Evolutionary conservation across 2,888 invertebrate genomes (phyloP), one percentile per base, ranked within the genome.

Genomic region (Petrolisthes cinctipes): DNA sequence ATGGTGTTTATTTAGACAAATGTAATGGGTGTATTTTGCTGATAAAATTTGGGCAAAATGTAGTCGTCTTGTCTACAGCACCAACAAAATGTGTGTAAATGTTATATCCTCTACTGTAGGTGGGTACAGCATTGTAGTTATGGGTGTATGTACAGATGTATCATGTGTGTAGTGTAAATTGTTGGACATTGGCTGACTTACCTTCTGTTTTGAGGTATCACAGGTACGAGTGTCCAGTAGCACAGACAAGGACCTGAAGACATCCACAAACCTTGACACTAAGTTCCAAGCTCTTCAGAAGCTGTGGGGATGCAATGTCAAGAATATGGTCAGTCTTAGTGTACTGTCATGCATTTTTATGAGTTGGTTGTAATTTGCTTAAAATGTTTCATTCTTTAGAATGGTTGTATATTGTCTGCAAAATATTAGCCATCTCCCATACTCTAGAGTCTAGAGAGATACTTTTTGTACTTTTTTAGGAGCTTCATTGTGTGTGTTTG

Each of bases 211-310:
- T 37, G 37, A 71, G 71, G n/a, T 71, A 20, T 71, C 78, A 23
- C 87, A 88, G 87, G 81, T 88, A 51, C 83, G 75, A 76, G 75
- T 83, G 53, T 71, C 71, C 56, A 81, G 83, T 78, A 88, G 76
- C 81, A 90, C 86, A 51, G 91, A 91, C 89, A 87, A 90, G 79
- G 90, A 90, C 83, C 91, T 95, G 92, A 96, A 96, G 92, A 96
- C 96, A 0, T 95, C 94, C 91, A 95, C 95, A 76, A 96, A 96
- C 93, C 96, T 96, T 92, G 96, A 94, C 92, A 96, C 96, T 6
- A 96, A 96, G 93, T 96, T 96, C 93, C 96, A 96, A 92, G 95
- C 96, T 92, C 94, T 96, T 91, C 96, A 96, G 92, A 95, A 95
- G 87, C 95, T 95, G 93, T 96, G 96, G 92, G 95, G 95, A 83